phyloP scores from a whole-genome alignment of 2,113 vertebrate genomes.

The Ramphastos sulfuratus region DNA sequence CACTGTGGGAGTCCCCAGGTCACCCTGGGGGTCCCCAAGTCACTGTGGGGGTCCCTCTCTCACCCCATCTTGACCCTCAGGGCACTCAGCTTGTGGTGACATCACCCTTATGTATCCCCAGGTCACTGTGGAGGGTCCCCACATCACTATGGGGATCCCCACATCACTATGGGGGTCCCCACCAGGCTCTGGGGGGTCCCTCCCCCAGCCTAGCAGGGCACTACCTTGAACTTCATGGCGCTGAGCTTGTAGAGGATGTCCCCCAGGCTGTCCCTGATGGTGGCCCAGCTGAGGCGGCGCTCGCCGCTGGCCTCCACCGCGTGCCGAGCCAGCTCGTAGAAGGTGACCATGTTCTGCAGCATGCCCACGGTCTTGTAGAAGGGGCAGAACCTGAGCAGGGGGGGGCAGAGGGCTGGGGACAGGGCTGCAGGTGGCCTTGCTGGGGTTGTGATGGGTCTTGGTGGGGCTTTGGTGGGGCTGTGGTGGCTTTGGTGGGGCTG shows the following conservation, averaged over 20 bases:
- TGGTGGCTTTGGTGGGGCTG: neutral
- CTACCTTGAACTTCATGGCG: slow-evolving; percentile 54
- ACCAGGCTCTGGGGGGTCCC: neutral
- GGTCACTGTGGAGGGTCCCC: too few species aligned
- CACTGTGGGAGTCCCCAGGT: too few species aligned
- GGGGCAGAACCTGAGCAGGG: slow-evolving; percentile 40
- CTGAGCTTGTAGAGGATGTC: slow-evolving; percentile 65
- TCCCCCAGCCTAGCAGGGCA: too few species aligned
- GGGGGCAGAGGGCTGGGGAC: neutral
- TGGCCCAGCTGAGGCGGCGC: slow-evolving; percentile 50
- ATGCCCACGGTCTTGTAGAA: slow-evolving; percentile 69
- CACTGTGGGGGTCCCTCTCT: too few species aligned
- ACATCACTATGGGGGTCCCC: neutral
- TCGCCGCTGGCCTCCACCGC: slow-evolving; percentile 51
- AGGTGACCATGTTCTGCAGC: slow-evolving; percentile 60
- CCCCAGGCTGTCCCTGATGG: slow-evolving; percentile 49
- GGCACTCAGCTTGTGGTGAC: slow-evolving; percentile 58
- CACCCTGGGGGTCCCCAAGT: neutral
- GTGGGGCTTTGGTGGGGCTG: neutral
- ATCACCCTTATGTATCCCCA: neutral
- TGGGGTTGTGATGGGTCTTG: neutral
- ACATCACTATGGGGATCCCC: too few species aligned
- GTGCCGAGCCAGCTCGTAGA: slow-evolving; percentile 61
- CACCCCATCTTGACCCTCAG: slow-evolving; percentile 32
- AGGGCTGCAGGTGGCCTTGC: slow-evolving; percentile 15